Evolutionary conservation across 2,797 vertebrate species (phyloP), one percentile per base, ranked within the genome.

Genomic region (Cynopterus sphinx): DNA sequence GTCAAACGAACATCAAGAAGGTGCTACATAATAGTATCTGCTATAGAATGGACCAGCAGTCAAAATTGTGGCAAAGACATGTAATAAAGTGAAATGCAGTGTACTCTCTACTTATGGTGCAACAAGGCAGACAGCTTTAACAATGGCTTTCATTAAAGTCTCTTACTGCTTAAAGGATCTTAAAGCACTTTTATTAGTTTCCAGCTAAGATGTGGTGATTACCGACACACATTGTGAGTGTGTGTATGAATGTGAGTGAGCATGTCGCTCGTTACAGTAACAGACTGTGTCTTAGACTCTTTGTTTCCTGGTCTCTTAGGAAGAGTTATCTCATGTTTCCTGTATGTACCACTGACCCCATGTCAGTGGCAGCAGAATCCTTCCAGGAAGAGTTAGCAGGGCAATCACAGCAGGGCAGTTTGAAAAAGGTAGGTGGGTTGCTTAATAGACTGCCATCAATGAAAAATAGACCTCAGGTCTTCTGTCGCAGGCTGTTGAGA

Each of bases 301-400:
- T 26, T 9, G 1, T 36, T 53, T 22, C 21, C 33, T 78, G 19
- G 0, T 41, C 28, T 1, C 49, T 26, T 5, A 61, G 36, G 19
- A 33, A 75, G n/a, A 21, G 17, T 26, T 26, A 7, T 46, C 59
- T 74, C 51, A 0, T 17, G 19, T 28, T 33, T 68, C 53, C 49
- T 21, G 15, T 8, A 9, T 57, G 55, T 74, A 74, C 63, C 73
- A 8, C n/a, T 8, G 70, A 55, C 41, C 4, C 33, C 11, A 11
- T 1, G 11, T 71, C 43, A 79, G 46, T 77, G 87, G 53, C 43
- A 95, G n/a, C 28, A 81, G 89, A 70, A 75, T 21, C 43, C 88
- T 95, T 39, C 22, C 36, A 67, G 46, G 53, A 74, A 41, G 81
- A 90, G 57, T 65, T 70, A n/a, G 43, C 33, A 63, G 81, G 53